Base-by-base conservation (phyloP, 37 sponge, comb jelly and placozoan genomes). In the Petrosia ficiformis region DNA sequence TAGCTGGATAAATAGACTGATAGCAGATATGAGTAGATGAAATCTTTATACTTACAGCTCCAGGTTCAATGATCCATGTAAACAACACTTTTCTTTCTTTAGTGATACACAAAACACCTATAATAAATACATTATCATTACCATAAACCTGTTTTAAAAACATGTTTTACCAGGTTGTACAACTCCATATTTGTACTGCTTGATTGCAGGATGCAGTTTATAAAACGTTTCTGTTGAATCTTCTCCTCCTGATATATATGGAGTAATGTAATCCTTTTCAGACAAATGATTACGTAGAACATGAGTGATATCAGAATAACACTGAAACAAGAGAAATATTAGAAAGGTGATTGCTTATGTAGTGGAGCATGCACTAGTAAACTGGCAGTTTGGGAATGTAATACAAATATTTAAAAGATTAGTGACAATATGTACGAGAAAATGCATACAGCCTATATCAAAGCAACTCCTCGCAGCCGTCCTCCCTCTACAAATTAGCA, bases 31-130 rank as follows among this genome's bases (percentile, higher is more conserved):
- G n/a, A 48, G 14, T 48, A 48, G 14, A 19, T 48, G 14, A 19
- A 48, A 48, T 48, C 14, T 39, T 6, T 38, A 6, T 35, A 79
- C 87, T 86, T 59, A 86, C 87, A 60, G 82, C 33, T 44, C 40
- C 16, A 8, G 92, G 92, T 28, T 83, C 73, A 36, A 91, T 86
- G 67, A 83, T 84, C 92, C 87, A 86, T n/a, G 70, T 31, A 75
- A 67, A 90, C 52, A 85, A 66, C 25, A 71, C 81, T 32, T 42
- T 66, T 31, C 57, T 73, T 14, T 80, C 78, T 11, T 58, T 44
- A 31, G 72, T 72, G 29, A 90, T 68, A 73, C 82, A 81, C 42
- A 90, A 74, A 0, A 90, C 90, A 52, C 74, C 77, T 76, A 44
- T 3, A 61, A 60, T 2, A 39, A 61, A 61, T 29, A 61, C 6